These are phyloP conservation scores for Sporophila hypoxantha DNA, from an alignment of 2,113 vertebrate genomes.

Conservation along the genomic window DNA sequence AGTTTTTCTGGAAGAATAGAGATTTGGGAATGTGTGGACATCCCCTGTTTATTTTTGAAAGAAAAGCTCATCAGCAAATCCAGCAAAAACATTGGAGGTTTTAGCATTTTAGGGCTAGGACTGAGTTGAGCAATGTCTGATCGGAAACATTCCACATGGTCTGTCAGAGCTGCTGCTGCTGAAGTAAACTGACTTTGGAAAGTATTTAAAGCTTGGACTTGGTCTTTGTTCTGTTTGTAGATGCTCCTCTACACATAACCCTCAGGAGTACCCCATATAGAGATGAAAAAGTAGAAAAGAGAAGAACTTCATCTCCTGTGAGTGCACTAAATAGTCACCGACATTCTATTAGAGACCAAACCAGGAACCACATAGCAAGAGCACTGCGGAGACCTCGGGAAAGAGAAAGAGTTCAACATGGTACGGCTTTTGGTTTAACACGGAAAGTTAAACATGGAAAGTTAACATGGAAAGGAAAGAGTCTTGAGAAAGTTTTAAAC, in stretches of 20 bases:
- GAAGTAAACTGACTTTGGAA: background rate
- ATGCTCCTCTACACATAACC: slow-evolving; percentile 58
- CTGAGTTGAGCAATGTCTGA: background rate
- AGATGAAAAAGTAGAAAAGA: slow-evolving; percentile 67
- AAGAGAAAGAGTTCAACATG: slow-evolving; percentile 59
- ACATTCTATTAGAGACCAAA: slow-evolving; percentile 61
- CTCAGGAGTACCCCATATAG: slow-evolving; percentile 60
- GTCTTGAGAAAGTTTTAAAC: background rate
- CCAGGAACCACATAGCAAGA: slow-evolving; percentile 64
- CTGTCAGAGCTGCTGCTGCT: background rate
- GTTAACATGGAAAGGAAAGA: background rate
- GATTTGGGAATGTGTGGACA: background rate
- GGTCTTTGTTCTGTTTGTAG: slow-evolving; percentile 54
- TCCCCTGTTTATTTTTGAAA: background rate
- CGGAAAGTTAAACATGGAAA: background rate
- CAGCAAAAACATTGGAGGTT: background rate
- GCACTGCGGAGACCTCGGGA: slow-evolving; percentile 51
- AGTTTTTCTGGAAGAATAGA: background rate
- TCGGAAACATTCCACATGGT: fast-evolving
- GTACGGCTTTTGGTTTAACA: slow-evolving; percentile 32
- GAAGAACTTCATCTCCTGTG: slow-evolving; percentile 74
- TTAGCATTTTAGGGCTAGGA: background rate
- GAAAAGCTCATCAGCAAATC: background rate
- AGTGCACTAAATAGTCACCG: slow-evolving; percentile 62
- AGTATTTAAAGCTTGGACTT: slow-evolving; percentile 34